Conservation (phyloP, 2,113 vertebrate genomes). For the Etheostoma cragini region DNA sequence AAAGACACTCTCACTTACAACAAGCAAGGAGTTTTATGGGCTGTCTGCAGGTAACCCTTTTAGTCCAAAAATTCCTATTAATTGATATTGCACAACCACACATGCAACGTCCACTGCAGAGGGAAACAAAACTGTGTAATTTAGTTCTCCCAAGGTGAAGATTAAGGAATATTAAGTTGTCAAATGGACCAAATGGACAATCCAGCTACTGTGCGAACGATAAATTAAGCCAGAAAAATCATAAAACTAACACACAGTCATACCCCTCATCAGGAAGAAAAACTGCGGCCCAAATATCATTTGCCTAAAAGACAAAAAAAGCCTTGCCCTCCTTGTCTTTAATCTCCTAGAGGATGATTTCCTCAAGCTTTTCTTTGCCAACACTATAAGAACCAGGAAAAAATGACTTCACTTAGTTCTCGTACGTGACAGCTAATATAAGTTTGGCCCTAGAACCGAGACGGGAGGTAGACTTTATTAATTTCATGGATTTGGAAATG, state of each 20-base stretch:
- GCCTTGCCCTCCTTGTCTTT: constrained; percentile 31
- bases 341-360: constrained; percentile 52
- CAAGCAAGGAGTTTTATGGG: constrained; percentile 47
- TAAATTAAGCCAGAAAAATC: constrained; percentile 57
- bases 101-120: constrained; percentile 17
- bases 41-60: constrained; percentile 22
- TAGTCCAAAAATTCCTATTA: constrained; percentile 5
- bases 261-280: constrained; percentile 54
- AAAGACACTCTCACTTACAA: constrained; percentile 47
- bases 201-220: constrained; percentile 49
- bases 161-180: constrained; percentile 70
- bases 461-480: constrained; percentile 78
- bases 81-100: constrained; percentile 54
- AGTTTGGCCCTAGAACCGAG: constrained; percentile 70
- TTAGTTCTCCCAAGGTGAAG: constrained; percentile 61
- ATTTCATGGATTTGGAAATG: constrained; percentile 84
- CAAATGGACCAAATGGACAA: constrained; percentile 63
- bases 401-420: constrained; percentile 46
- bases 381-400: constrained; percentile 31
- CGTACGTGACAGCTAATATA: constrained; percentile 65
- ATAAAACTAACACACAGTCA: constrained; percentile 59
- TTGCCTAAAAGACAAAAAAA: constrained; percentile 48
- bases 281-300: constrained; percentile 40
- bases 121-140: constrained; percentile 49
- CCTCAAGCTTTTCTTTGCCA: constrained; percentile 35